Conservation (phyloP, 1,140 invertebrate genomes). For the Armadillidium nasatum region DNA sequence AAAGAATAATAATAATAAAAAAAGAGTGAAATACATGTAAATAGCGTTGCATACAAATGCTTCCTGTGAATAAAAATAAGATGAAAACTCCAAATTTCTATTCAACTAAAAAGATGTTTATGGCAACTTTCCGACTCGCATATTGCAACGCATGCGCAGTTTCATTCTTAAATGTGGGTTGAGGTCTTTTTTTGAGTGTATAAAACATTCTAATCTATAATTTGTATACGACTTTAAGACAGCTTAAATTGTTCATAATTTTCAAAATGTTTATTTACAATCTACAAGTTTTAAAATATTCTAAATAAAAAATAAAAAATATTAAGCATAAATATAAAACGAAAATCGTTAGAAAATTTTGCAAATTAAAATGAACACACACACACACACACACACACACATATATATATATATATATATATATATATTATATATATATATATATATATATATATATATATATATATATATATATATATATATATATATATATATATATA, state of each 20-base stretch:
- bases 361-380: too few relatives aligned
- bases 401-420: too few relatives aligned
- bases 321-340: not conserved
- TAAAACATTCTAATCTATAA: slow-evolving; percentile 12
- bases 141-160: not conserved
- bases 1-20: not conserved
- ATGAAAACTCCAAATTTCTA: not conserved
- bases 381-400: too few relatives aligned
- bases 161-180: not conserved
- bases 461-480: too few relatives aligned
- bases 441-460: too few relatives aligned
- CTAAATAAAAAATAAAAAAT: slow-evolving; percentile 1
- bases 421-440: too few relatives aligned
- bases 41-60: not conserved
- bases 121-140: not conserved
- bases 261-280: slow-evolving; percentile 5
- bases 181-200: slow-evolving; percentile 1
- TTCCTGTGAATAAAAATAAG: not conserved
- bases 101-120: not conserved
- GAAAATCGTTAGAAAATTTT: too few relatives aligned
- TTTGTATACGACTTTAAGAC: slow-evolving; percentile 5
- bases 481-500: too few relatives aligned
- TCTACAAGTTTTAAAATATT: not conserved
- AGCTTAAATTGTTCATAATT: slow-evolving; percentile 6
- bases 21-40: not conserved